Conservation (phyloP, 2,888 invertebrate species). For the Minunthozetes semirufus region DNA sequence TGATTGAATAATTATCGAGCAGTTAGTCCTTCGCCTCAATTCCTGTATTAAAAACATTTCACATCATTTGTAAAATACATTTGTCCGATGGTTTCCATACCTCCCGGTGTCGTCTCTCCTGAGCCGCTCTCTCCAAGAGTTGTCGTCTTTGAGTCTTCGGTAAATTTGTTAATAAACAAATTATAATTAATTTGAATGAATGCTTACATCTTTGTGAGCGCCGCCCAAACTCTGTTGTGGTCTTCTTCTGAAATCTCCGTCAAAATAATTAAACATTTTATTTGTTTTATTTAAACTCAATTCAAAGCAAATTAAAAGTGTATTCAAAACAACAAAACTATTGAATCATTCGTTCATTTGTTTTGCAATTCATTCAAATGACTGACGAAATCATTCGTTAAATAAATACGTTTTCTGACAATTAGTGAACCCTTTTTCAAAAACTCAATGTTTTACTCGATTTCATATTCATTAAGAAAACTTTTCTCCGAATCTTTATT, state of each 20-base stretch:
- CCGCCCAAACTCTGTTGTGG: slow-evolving; percentile 86
- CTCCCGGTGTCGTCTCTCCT: slow-evolving; percentile 78
- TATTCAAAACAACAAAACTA: too few species aligned
- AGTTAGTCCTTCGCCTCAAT: slow-evolving; percentile 45
- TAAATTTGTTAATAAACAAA: background rate
- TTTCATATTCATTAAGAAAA: too few species aligned
- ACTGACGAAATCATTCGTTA: too few species aligned
- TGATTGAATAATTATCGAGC: slow-evolving; percentile 74
- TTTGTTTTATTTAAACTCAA: background rate
- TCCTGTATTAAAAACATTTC: background rate
- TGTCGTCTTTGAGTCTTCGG: slow-evolving; percentile 53
- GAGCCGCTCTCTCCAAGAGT: slow-evolving; percentile 70
- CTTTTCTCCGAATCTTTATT: too few species aligned
- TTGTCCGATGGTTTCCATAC: slow-evolving; percentile 50
- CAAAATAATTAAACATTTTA: slow-evolving; percentile 55
- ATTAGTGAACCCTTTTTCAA: too few species aligned
- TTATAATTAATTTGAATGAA: background rate
- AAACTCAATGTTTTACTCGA: too few species aligned
- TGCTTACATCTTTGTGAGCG: slow-evolving; percentile 50
- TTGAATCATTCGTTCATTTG: too few species aligned
- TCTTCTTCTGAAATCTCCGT: slow-evolving; percentile 77
- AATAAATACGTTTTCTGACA: too few species aligned
- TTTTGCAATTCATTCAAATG: too few species aligned
- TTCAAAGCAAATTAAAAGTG: background rate
- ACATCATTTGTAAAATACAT: background rate